A percentile compares a stretch with the other conserved stretches of the same genome.
Evolutionary conservation across 1,140 invertebrate genomes (phyloP).

Genomic region (Euschistus heros): DNA sequence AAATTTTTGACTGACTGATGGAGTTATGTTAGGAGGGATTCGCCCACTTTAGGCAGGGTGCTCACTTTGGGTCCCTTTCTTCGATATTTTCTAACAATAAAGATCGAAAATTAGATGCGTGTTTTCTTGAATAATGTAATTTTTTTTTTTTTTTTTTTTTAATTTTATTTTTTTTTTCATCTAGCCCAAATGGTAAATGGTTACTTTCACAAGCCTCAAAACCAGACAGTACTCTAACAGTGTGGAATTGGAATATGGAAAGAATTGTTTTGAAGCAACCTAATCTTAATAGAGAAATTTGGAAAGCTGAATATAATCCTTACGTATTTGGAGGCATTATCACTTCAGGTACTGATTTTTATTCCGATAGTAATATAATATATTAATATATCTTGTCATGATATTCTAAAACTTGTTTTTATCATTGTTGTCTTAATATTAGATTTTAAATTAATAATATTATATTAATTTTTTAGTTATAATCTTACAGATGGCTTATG

Average conservation of each 20-base stretch:
- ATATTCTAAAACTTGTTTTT: background rate
- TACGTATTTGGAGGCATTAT: background rate
- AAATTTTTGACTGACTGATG: too few species aligned
- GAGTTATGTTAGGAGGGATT: too few species aligned
- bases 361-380: too few species aligned
- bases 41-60: too few species aligned
- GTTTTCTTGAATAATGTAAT: too few species aligned
- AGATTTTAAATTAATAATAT: background rate
- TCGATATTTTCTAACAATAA: too few species aligned
- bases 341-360: slow-evolving; percentile 4
- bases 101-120: too few species aligned
- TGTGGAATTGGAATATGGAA: slow-evolving; percentile 75
- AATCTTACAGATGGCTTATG: too few species aligned
- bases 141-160: background rate
- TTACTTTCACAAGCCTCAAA: slow-evolving; percentile 71
- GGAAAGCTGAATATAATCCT: slow-evolving; percentile 65
- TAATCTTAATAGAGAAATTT: slow-evolving; percentile 68
- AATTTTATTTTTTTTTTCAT: slow-evolving; percentile 12
- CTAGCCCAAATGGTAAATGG: slow-evolving; percentile 62
- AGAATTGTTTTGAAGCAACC: slow-evolving; percentile 62
- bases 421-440: background rate
- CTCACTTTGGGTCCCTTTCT: too few species aligned
- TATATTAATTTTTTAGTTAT: too few species aligned
- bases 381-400: background rate
- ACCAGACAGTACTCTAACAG: slow-evolving; percentile 74